Percentiles rank a stretch among this genome's conserved stretches.
Conservation (phyloP, 2,797 vertebrate genomes). For the Artibeus lituratus region DNA sequence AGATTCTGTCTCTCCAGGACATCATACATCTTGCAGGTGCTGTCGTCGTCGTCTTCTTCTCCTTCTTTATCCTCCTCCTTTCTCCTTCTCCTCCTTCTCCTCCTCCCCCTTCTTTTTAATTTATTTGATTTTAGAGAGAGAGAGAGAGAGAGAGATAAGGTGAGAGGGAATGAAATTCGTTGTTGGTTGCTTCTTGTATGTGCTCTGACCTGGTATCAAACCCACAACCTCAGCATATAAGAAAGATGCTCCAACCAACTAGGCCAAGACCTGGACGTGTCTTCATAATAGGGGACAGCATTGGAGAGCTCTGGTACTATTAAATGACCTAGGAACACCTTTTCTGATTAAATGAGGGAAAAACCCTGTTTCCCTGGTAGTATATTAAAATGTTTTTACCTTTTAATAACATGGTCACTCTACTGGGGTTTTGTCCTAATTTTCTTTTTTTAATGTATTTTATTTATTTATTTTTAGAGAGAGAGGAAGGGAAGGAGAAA, state of each 20-base stretch:
- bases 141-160: not conserved
- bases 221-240: not conserved
- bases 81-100: no score
- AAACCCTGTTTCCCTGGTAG: not conserved
- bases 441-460: not conserved
- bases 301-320: not conserved
- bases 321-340: not conserved
- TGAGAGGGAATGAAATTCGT: not conserved
- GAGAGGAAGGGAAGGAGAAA: no score
- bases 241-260: not conserved
- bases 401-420: not conserved
- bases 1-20: not conserved
- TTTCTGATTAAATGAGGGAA: not conserved
- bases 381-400: not conserved
- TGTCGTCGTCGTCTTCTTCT: no score
- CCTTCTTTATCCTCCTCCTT: no score
- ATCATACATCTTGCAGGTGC: not conserved
- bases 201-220: not conserved
- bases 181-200: not conserved
- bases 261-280: not conserved
- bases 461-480: no score
- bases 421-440: not conserved
- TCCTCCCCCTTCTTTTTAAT: not conserved
- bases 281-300: not conserved
- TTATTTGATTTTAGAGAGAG: not conserved